phyloP scores from a whole-genome alignment of 2,113 vertebrate species.

The Aspidoscelis tigris region DNA sequence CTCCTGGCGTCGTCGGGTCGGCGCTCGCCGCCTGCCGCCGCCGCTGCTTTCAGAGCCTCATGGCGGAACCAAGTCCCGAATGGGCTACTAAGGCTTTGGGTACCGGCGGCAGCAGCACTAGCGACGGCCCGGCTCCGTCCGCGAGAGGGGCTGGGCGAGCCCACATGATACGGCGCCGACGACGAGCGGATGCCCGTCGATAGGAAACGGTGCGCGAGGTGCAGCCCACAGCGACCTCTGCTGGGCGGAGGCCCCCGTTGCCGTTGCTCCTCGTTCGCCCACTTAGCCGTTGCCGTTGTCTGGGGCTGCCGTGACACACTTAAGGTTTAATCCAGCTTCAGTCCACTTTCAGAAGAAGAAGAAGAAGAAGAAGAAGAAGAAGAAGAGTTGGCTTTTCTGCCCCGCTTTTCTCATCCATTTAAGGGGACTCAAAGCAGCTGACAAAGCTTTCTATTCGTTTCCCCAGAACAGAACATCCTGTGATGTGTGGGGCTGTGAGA shows the following conservation, averaged over 20 bases:
- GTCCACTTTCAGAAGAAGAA: too few species aligned
- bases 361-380: too few species aligned
- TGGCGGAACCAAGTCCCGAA: conserved; percentile 41
- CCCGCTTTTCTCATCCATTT: too few species aligned
- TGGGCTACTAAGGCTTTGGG: conserved; percentile 6
- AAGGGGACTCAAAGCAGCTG: too few species aligned
- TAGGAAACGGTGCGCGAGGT: background rate
- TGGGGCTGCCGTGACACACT: too few species aligned
- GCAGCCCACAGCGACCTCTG: conserved; percentile 43
- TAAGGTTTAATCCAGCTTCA: too few species aligned
- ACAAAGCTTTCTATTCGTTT: too few species aligned
- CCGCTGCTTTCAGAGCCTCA: conserved; percentile 58
- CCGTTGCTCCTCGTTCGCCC: background rate
- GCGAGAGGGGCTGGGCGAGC: conserved; percentile 51
- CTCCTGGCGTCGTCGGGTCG: background rate
- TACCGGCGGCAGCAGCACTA: background rate
- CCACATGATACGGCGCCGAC: conserved; percentile 55
- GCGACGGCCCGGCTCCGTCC: conserved; percentile 44
- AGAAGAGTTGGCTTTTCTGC: too few species aligned
- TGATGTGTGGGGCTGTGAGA: too few species aligned
- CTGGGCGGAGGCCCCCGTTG: background rate
- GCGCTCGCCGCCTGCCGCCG: background rate
- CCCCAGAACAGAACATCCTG: too few species aligned
- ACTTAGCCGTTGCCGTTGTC: too few species aligned
- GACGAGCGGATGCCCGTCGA: conserved; percentile 35